Evolutionary conservation across 2,888 invertebrate genomes (phyloP).

Genomic region (Scaptomyza tumidula): DNA sequence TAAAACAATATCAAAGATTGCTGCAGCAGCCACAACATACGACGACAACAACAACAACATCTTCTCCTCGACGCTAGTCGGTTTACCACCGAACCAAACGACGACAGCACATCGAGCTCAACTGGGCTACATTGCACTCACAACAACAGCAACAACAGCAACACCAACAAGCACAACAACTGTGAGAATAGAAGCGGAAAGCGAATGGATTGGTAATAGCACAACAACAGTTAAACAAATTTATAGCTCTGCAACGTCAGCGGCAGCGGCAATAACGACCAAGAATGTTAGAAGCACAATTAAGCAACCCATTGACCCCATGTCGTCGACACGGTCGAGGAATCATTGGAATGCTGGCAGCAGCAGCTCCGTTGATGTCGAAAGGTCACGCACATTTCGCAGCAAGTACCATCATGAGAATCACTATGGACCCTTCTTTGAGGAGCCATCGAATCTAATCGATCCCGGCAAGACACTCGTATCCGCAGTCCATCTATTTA

Average conservation of each 20-base stretch:
- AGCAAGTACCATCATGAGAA: slow-evolving; percentile 88
- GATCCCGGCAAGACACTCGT: slow-evolving; percentile 86
- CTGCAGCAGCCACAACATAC: slow-evolving; percentile 35
- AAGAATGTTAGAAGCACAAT: slow-evolving; percentile 62
- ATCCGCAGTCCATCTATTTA: slow-evolving; percentile 87
- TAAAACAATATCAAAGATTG: slow-evolving; percentile 47
- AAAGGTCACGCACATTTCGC: slow-evolving; percentile 78
- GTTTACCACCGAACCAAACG: neutral
- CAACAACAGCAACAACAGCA: neutral
- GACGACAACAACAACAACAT: slow-evolving; percentile 12
- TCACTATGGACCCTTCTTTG: slow-evolving; percentile 91
- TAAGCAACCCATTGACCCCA: slow-evolving; percentile 65
- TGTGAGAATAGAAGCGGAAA: slow-evolving; percentile 10
- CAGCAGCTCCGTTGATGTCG: slow-evolving; percentile 54
- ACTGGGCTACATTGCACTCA: slow-evolving; percentile 8
- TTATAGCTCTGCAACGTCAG: slow-evolving; percentile 29
- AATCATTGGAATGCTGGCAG: slow-evolving; percentile 70
- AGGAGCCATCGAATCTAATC: slow-evolving; percentile 85
- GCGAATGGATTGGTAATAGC: slow-evolving; percentile 43
- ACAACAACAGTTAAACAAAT: slow-evolving; percentile 40
- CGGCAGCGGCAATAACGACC: slow-evolving; percentile 40
- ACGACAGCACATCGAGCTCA: slow-evolving; percentile 4
- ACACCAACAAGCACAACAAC: neutral
- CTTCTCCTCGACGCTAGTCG: slow-evolving; percentile 40
- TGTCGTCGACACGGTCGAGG: slow-evolving; percentile 59